phyloP scores from a whole-genome alignment of 2,113 vertebrate genomes.

The Dendropsophus ebraccatus region DNA sequence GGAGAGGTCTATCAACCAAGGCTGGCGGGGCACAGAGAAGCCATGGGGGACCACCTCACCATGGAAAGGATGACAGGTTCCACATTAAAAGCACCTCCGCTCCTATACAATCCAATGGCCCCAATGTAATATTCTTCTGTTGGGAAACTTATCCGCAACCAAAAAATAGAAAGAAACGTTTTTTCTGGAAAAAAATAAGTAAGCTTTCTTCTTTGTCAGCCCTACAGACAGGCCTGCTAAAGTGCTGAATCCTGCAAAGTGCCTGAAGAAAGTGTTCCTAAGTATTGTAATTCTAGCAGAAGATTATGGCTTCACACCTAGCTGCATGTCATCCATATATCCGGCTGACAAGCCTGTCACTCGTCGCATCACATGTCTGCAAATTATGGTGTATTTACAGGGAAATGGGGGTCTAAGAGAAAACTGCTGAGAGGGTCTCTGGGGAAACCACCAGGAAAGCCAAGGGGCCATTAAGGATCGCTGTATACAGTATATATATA shows the following conservation, averaged over 20 bases:
- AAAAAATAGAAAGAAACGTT: neutral
- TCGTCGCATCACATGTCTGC: neutral
- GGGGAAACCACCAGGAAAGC: neutral
- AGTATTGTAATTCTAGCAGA: neutral
- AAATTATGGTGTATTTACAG: neutral
- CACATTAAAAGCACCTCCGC: neutral
- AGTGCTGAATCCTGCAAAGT: neutral
- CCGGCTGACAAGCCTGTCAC: neutral
- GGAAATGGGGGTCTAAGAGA: neutral
- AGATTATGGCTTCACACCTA: neutral
- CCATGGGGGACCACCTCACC: too few species aligned
- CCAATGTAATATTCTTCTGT: neutral
- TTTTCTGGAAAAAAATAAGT: neutral
- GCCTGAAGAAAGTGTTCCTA: neutral
- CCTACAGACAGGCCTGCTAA: neutral
- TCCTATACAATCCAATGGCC: neutral
- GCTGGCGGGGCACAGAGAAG: too few species aligned
- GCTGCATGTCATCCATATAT: neutral
- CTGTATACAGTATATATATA: neutral
- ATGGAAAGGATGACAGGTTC: too few species aligned
- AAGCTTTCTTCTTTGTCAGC: neutral
- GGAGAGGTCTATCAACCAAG: too few species aligned
- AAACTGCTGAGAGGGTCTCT: neutral
- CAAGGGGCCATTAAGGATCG: neutral
- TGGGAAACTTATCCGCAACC: neutral